Base-by-base conservation (phyloP, 2,113 vertebrate species). In the Ifrita kowaldi region DNA sequence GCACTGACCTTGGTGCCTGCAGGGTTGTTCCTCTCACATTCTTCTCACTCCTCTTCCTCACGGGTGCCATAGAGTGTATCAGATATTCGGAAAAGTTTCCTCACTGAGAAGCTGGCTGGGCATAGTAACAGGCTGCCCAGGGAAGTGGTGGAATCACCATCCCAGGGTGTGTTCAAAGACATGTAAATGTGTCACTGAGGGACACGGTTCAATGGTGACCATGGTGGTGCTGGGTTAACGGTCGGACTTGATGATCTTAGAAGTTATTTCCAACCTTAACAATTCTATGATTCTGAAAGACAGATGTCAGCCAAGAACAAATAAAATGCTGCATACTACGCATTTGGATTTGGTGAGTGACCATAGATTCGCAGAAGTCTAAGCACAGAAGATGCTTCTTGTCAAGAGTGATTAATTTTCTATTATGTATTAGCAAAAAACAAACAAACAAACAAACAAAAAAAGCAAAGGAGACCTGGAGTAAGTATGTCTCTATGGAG, bases 31-130 rank as follows among this genome's bases (percentile, higher is more conserved):
- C 37, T 26, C 44, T 74, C 60, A 39, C 13, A 10, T 44, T 59
- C 44, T 82, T 76, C 39, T 70, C 24, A 8, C 13, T 80, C 13
- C 9, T 81, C 35, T 67, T 77, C 33, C 37, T 81, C 35, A 55
- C 1, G 0, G 1, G 44, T 55, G 46, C 57, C 55, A 35, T 35
- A 42, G 42, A 42, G 53, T 4, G 0, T 8, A 56, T 35, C 27
- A 32, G n/a, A 35, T 47, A 49, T 28, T 55, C 0, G 0, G 49
- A 17, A 42, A 69, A 42, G 23, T 62, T 42, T 69, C 32, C 22
- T 49, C 41, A 37, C 26, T 56, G 35, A 37, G 26, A 28, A 68
- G 49, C 12, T 33, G 22, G 12, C 42, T 21, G 32, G 56, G 49
- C 22, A 28, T 16, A 56, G 22, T 16, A 33, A 49, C 8, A 63